Evolutionary conservation across 92 coral and sea anemone genomes (phyloP).

Genomic region (Epizoanthus ramosus): DNA sequence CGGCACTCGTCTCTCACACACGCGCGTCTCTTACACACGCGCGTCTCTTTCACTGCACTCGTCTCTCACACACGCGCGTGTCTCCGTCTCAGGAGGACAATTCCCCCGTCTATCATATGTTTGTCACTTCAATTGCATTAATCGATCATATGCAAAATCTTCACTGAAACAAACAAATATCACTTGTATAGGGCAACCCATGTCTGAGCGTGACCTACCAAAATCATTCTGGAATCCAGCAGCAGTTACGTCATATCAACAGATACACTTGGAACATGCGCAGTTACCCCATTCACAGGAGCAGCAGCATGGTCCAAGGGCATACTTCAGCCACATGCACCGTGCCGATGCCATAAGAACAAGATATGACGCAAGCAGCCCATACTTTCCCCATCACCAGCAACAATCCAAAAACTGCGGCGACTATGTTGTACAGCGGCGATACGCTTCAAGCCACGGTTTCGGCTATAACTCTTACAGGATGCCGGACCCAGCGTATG

Average conservation of each 20-base stretch:
- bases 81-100: no score
- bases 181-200: conserved; percentile 10
- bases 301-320: neutral
- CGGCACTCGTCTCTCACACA: no score
- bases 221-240: conserved; percentile 33
- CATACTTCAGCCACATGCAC: neutral
- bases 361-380: neutral
- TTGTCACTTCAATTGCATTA: no score
- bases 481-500: neutral
- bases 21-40: no score
- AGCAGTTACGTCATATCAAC: neutral
- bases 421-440: conserved; percentile 25
- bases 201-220: conserved; percentile 35
- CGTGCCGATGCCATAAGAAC: neutral
- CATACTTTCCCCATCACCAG: conserved; percentile 1
- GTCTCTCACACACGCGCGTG: no score
- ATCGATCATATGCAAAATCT: no score
- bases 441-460: neutral
- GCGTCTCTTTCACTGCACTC: no score
- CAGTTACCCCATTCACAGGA: conserved; percentile 2
- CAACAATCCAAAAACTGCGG: conserved; percentile 15
- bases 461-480: neutral
- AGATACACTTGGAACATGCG: conserved; percentile 13
- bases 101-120: no score
- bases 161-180: no score